phyloP scores from a whole-genome alignment of 2,113 vertebrate species.

The Sigmodon hispidus region DNA sequence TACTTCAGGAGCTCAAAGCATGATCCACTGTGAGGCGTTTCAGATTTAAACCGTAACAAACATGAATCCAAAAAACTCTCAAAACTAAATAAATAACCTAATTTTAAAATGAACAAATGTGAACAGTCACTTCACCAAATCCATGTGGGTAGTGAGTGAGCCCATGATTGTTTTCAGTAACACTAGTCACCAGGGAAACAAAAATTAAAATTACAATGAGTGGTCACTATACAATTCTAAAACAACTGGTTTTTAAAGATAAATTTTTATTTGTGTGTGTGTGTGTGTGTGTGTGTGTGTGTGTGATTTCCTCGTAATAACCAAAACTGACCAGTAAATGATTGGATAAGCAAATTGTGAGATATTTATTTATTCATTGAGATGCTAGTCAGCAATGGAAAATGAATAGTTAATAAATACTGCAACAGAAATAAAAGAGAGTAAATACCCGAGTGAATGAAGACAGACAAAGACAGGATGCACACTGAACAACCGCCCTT shows the following conservation, averaged over 20 bases:
- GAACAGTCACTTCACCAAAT: neutral
- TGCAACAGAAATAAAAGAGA: neutral
- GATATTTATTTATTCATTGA: neutral
- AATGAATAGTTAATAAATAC: neutral
- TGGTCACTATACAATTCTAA: neutral
- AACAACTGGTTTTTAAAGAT: neutral
- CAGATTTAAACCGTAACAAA: neutral
- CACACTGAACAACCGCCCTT: neutral
- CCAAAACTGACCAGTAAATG: neutral
- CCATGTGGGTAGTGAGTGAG: neutral
- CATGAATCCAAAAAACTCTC: neutral
- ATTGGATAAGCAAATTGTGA: neutral
- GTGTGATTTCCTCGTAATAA: neutral
- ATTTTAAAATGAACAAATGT: neutral
- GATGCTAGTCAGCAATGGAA: neutral
- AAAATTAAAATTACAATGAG: neutral
- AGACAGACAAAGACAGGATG: neutral
- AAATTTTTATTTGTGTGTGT: neutral
- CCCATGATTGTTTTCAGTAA: neutral
- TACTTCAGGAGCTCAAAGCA: neutral
- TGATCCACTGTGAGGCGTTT: neutral
- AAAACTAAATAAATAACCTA: constrained; percentile 19
- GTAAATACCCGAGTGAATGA: neutral
- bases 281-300: neutral
- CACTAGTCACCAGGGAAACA: neutral